Base-by-base conservation (phyloP, 1,140 invertebrate genomes). In the Orchesella cincta region DNA sequence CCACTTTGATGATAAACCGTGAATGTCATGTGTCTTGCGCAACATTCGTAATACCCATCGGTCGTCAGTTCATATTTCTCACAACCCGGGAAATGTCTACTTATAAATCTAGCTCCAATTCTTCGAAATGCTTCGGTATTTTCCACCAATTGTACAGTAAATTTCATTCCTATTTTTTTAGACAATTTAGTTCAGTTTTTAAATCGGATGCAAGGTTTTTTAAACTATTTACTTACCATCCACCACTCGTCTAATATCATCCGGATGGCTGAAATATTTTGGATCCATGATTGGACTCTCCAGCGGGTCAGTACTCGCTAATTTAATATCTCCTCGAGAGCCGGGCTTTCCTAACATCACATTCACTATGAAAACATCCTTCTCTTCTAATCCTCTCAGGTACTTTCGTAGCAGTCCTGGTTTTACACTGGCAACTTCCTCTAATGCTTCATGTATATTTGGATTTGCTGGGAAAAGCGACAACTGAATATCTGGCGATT, bases 221-320 rank as follows among this genome's bases (percentile, higher is more conserved):
- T n/a, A n/a, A n/a, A n/a, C n/a, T n/a, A n/a, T n/a, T n/a, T n/a
- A n/a, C 16, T 16, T 83, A 76, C 78, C 79, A 73, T 78, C 76
- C 1, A 78, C 36, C 16, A 80, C 28, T 1, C 35, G 52, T 73
- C 73, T 73, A 28, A 81, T 51, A 74, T 84, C 83, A 28, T 83
- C 79, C 1, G 79, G 82, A 76, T 84, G 75, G 3, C 70, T 75
- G 1, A 83, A 79, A 76, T 82, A 84, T 35, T 73, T 64, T 18
- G 81, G 81, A 46, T 84, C 80, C 54, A 84, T 83, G 0, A 82
- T 5, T 16, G 81, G 83, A 20, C 52, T 14, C 26, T 73, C 77
- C 18, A 64, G 20, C 0, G 82, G 80, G 73, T 83, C 67, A 16
- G 71, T 73, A 26, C 79, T 79, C 20, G 52, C 74, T 28, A 84